phyloP scores from a whole-genome alignment of 2,888 invertebrate genomes.

The Euproctis similis region DNA sequence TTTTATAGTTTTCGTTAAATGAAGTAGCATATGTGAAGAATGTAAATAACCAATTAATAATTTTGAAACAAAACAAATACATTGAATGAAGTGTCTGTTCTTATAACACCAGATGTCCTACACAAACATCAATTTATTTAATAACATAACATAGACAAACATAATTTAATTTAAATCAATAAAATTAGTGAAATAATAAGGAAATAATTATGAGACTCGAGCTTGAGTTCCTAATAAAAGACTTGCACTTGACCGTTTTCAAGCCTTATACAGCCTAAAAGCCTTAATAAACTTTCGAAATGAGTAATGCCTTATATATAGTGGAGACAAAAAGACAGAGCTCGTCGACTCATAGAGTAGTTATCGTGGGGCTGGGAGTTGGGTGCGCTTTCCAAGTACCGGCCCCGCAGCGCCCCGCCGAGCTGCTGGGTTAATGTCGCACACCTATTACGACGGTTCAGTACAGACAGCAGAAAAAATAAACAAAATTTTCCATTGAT shows the following conservation, averaged over 20 bases:
- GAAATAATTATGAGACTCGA: no score
- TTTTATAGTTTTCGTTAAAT: no score
- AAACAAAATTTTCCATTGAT: no score
- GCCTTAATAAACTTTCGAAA: constrained; percentile 35
- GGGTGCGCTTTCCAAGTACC: constrained; percentile 34
- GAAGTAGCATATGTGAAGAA: no score
- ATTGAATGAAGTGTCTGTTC: no score
- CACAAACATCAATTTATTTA: no score
- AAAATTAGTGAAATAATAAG: no score
- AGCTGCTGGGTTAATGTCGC: constrained; percentile 31
- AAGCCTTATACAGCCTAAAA: neutral
- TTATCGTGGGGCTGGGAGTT: constrained; percentile 18
- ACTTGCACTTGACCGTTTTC: neutral
- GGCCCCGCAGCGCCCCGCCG: constrained; percentile 1
- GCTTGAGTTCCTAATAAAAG: neutral
- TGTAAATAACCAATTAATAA: no score
- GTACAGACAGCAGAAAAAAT: constrained; percentile 22
- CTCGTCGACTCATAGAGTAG: constrained; percentile 27
- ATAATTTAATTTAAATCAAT: no score
- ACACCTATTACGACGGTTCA: constrained; percentile 25
- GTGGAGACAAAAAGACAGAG: constrained; percentile 32
- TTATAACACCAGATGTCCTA: no score
- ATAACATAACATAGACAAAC: no score
- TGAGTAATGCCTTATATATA: constrained; percentile 32
- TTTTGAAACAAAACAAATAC: no score